Conservation (phyloP, 92 coral and sea anemone genomes). For the Heliopora coerulea region DNA sequence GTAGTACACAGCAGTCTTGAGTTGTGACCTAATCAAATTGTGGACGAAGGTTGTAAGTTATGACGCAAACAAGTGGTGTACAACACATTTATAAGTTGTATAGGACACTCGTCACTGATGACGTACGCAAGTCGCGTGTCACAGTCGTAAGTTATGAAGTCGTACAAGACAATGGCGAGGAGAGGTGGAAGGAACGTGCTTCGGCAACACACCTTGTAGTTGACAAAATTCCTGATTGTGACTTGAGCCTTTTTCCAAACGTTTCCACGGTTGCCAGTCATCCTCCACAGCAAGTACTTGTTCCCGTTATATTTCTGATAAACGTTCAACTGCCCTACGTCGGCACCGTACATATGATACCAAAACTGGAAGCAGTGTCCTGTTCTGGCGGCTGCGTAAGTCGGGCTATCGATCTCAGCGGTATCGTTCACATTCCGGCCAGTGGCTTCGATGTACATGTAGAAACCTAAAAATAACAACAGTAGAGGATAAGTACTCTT, state of each 20-base stretch:
- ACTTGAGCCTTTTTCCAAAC: slow-evolving; percentile 76
- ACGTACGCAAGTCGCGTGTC: too few relatives aligned
- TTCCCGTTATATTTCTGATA: slow-evolving; percentile 40
- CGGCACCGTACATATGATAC: slow-evolving; percentile 90
- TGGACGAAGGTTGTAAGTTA: too few relatives aligned
- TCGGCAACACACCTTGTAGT: slow-evolving; percentile 54
- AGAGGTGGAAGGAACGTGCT: not conserved
- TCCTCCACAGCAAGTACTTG: slow-evolving; percentile 55
- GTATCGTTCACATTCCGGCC: slow-evolving; percentile 56
- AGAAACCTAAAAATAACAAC: slow-evolving; percentile 56
- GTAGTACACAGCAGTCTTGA: too few relatives aligned
- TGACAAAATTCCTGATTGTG: slow-evolving; percentile 52
- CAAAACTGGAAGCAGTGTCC: slow-evolving; percentile 88
- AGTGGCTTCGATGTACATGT: slow-evolving; percentile 80
- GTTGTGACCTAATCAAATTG: too few relatives aligned
- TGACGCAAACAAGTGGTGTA: too few relatives aligned
- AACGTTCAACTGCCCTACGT: slow-evolving; percentile 66
- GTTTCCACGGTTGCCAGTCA: slow-evolving; percentile 71
- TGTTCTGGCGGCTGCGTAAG: slow-evolving; percentile 49
- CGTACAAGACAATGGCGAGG: not conserved
- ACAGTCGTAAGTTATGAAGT: too few relatives aligned
- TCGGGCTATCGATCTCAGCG: slow-evolving; percentile 68
- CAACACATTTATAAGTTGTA: too few relatives aligned
- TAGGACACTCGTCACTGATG: too few relatives aligned
- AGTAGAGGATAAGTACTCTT: too few relatives aligned